A percentile compares a stretch with the other conserved stretches of the same genome.
These are phyloP conservation scores for Oreochromis aureus DNA, from an alignment of 2,113 vertebrate species.

Conservation along the genomic window DNA sequence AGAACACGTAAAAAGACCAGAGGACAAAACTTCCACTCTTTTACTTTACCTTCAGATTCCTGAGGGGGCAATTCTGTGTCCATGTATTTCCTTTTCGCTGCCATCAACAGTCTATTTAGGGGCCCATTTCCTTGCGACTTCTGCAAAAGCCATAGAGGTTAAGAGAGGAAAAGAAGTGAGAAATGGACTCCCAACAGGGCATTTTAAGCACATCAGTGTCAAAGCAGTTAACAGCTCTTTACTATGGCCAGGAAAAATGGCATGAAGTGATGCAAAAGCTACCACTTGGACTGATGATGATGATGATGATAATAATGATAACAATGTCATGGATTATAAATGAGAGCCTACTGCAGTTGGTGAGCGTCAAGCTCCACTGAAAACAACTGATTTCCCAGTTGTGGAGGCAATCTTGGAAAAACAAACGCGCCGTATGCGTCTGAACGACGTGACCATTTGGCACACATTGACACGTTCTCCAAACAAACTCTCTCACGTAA, in stretches of 20 bases:
- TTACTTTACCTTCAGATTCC: constrained; percentile 91
- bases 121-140: constrained; percentile 84
- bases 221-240: not conserved
- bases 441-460: constrained; percentile 50
- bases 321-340: not conserved
- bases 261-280: not conserved
- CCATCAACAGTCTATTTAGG: constrained; percentile 79
- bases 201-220: constrained; percentile 1
- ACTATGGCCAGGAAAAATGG: not conserved
- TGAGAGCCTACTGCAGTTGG: not conserved
- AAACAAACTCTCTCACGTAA: not conserved
- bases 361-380: not conserved
- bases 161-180: constrained; percentile 38
- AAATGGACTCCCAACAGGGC: not conserved
- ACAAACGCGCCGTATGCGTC: constrained; percentile 45
- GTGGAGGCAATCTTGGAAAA: constrained; percentile 16
- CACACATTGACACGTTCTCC: constrained; percentile 4
- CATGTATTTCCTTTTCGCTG: constrained; percentile 79
- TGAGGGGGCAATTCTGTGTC: constrained; percentile 81
- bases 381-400: constrained; percentile 11
- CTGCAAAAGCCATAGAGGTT: constrained; percentile 67
- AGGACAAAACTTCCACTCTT: not conserved
- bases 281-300: not conserved
- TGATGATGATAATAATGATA: not conserved
- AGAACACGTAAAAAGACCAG: not conserved